Evolutionary conservation across 2,888 invertebrate genomes (phyloP).

Genomic region (Metalampra italica): DNA sequence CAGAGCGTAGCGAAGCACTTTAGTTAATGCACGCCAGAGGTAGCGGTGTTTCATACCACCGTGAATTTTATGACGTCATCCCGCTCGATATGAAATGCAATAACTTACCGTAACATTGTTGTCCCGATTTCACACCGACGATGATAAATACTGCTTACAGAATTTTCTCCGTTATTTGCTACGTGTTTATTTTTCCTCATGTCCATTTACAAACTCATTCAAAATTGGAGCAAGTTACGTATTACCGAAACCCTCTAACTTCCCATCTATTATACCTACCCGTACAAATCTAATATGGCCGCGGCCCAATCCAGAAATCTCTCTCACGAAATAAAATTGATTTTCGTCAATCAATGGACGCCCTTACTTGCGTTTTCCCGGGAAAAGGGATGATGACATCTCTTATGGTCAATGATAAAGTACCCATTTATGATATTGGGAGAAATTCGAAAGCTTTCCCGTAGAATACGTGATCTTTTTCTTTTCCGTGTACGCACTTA

Average conservation of each 20-base stretch:
- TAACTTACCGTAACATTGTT: neutral
- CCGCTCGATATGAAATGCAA: neutral
- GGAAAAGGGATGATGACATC: slow-evolving; percentile 1
- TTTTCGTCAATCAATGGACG: slow-evolving; percentile 3
- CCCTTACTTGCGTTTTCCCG: neutral
- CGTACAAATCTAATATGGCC: neutral
- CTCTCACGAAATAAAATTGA: neutral
- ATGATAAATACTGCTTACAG: too few relatives aligned
- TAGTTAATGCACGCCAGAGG: slow-evolving; percentile 19
- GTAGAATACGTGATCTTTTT: neutral
- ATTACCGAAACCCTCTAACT: neutral
- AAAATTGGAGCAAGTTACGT: too few relatives aligned
- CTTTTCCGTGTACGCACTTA: neutral
- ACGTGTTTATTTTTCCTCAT: too few relatives aligned
- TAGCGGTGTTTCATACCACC: neutral
- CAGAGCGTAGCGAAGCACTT: slow-evolving; percentile 22
- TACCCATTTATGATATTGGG: neutral
- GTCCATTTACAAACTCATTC: too few relatives aligned
- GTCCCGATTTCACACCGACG: neutral
- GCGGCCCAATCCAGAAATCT: neutral
- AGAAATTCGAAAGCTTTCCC: neutral
- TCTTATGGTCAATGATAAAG: neutral
- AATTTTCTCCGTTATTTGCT: too few relatives aligned
- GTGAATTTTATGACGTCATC: neutral
- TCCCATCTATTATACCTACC: neutral